Conservation (phyloP, 2,888 invertebrate genomes). For the Eilema griseolum region DNA sequence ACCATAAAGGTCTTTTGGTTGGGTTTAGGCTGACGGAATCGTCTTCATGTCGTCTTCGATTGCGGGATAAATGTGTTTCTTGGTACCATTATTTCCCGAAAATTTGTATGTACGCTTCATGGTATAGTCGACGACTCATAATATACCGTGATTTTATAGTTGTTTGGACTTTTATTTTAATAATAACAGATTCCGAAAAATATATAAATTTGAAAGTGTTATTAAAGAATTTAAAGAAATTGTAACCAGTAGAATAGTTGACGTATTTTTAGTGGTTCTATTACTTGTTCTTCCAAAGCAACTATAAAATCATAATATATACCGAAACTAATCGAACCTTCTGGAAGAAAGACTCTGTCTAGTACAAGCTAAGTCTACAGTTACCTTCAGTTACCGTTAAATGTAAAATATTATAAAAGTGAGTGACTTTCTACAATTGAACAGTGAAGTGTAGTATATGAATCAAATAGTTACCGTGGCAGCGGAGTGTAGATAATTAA, state of each 20-base stretch:
- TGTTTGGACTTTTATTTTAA: not conserved
- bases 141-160: slow-evolving; percentile 1
- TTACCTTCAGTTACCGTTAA: slow-evolving; percentile 17
- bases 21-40: not conserved
- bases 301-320: not conserved
- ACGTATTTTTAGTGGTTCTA: no score
- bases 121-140: not conserved
- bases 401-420: slow-evolving; percentile 17
- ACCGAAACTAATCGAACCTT: not conserved
- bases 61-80: not conserved
- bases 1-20: not conserved
- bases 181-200: not conserved
- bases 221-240: not conserved
- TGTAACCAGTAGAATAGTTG: not conserved
- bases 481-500: slow-evolving; percentile 71
- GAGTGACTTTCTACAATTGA: slow-evolving; percentile 36
- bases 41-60: not conserved
- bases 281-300: not conserved
- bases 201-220: not conserved
- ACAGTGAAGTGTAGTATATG: slow-evolving; percentile 47
- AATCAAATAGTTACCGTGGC: slow-evolving; percentile 37
- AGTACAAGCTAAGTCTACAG: not conserved
- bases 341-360: not conserved
- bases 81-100: not conserved
- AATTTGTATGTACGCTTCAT: not conserved